A percentile compares a stretch with the other conserved stretches of the same genome.
Conservation (phyloP, 2,797 vertebrate genomes). For the Danionella dracula region DNA sequence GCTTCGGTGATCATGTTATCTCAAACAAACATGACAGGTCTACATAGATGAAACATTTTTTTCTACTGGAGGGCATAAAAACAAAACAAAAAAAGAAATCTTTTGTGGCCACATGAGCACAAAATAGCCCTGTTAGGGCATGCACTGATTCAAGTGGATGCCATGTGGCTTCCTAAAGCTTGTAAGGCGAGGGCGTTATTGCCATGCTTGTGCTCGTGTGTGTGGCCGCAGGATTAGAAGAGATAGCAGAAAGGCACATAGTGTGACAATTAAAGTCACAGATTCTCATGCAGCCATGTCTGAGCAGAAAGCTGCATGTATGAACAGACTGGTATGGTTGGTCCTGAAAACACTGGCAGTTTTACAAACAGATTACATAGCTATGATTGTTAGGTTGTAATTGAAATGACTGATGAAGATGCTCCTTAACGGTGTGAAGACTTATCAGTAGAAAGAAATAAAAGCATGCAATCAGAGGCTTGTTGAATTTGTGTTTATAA, state of each 20-base stretch:
- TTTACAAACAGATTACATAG: neutral
- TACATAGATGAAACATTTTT: conserved; percentile 9
- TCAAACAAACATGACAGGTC: neutral
- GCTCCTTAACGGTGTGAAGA: neutral
- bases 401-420: neutral
- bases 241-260: conserved; percentile 21
- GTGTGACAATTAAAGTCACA: conserved; percentile 18
- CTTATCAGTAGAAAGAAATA: neutral
- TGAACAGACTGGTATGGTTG: neutral
- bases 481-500: neutral
- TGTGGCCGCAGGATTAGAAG: conserved; percentile 23
- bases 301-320: neutral
- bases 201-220: neutral
- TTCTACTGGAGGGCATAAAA: conserved; percentile 18
- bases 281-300: neutral
- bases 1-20: conserved; percentile 6
- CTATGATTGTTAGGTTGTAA: neutral
- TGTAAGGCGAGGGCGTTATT: neutral
- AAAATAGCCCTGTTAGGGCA: conserved; percentile 28
- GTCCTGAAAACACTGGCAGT: neutral
- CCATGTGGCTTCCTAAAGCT: conserved; percentile 14
- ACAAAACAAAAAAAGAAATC: conserved; percentile 21
- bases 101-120: conserved; percentile 13
- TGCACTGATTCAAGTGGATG: conserved; percentile 24
- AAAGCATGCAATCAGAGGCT: conserved; percentile 19